These are phyloP conservation scores for Polypedilum pembai DNA, from an alignment of 1,140 invertebrate genomes.

Conservation along the genomic window DNA sequence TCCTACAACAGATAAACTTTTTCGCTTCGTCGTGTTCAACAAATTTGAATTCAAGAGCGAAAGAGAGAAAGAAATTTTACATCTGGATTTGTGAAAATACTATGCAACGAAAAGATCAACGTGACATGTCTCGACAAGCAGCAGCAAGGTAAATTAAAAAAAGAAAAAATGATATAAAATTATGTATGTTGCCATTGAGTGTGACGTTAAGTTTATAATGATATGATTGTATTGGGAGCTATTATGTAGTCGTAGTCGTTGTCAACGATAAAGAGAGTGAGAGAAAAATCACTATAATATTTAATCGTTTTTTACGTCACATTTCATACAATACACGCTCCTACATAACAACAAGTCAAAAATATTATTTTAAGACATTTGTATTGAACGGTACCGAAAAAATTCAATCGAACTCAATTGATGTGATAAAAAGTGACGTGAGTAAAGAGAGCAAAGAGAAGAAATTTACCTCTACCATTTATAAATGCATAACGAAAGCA, in stretches of 20 bases:
- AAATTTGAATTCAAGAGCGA: not conserved
- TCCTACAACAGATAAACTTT: not conserved
- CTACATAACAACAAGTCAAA: too few species aligned
- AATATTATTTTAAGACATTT: too few species aligned
- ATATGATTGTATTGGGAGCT: not conserved
- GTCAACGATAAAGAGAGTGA: constrained; percentile 16
- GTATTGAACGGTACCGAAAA: too few species aligned
- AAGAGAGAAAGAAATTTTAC: not conserved
- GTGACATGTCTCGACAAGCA: constrained; percentile 24
- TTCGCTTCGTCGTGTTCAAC: not conserved
- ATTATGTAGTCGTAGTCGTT: not conserved
- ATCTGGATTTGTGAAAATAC: not conserved
- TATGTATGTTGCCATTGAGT: not conserved
- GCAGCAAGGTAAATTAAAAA: constrained; percentile 3
- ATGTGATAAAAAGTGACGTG: too few species aligned
- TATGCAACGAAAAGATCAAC: constrained; percentile 22
- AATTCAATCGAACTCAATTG: too few species aligned
- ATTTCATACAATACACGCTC: not conserved
- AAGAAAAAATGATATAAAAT: not conserved
- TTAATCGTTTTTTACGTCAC: constrained; percentile 6
- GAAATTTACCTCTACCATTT: too few species aligned
- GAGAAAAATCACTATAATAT: not conserved
- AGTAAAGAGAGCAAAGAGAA: too few species aligned
- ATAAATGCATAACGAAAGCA: too few species aligned
- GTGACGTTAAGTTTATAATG: not conserved